A percentile compares a stretch with the other conserved stretches of the same genome.
phyloP scores from a whole-genome alignment of 2,888 invertebrate species.

The Drosophila seclusa region DNA sequence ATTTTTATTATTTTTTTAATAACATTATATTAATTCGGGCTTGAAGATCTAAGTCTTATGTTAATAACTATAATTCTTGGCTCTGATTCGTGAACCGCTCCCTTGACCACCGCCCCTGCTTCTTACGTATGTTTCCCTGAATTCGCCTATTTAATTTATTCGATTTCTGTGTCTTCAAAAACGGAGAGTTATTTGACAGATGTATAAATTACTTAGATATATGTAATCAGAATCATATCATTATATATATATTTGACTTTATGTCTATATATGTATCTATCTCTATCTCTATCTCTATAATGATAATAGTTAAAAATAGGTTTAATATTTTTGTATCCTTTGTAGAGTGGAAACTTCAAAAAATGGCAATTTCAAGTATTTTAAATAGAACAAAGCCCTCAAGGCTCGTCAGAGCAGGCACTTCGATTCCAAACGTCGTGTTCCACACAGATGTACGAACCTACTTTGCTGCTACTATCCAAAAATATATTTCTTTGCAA shows the following conservation, averaged over 20 bases:
- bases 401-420: too few species aligned
- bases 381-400: too few species aligned
- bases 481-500: too few species aligned
- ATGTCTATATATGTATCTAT: not conserved
- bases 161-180: not conserved
- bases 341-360: not conserved
- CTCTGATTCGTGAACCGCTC: not conserved
- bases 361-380: not conserved
- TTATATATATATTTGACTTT: not conserved
- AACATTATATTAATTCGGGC: not conserved
- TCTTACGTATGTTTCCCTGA: not conserved
- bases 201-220: not conserved
- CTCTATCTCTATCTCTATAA: rapidly evolving
- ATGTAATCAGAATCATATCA: not conserved
- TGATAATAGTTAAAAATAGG: too few species aligned
- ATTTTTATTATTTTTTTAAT: not conserved
- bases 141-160: not conserved
- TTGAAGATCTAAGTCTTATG: not conserved
- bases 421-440: too few species aligned
- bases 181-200: not conserved
- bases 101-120: not conserved
- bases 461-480: too few species aligned
- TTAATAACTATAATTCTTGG: not conserved
- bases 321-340: not conserved
- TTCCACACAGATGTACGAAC: too few species aligned